A percentile compares a stretch with the other conserved stretches of the same genome.
Conservation (phyloP, 2,888 invertebrate genomes). For the Epirrita christyi region DNA sequence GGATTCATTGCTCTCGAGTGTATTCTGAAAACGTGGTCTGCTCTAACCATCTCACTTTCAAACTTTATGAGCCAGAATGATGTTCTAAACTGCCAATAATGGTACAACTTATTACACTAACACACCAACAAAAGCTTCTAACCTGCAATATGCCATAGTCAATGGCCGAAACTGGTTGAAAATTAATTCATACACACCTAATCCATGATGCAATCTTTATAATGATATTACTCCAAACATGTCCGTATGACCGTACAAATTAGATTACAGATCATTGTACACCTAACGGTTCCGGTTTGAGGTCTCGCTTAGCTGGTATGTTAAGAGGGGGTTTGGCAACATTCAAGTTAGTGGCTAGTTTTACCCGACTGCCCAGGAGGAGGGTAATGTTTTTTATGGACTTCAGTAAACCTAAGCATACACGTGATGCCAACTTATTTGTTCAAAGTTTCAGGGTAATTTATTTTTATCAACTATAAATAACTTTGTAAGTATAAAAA, state of each 20-base stretch:
- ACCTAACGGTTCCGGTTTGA: slow-evolving; percentile 28
- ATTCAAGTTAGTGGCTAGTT: not conserved
- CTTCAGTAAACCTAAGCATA: too few species aligned
- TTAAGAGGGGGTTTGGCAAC: too few species aligned
- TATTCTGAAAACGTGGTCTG: not conserved
- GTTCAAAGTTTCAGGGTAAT: not conserved
- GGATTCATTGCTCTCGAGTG: too few species aligned
- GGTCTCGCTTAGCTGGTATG: slow-evolving; percentile 12
- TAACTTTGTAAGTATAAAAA: too few species aligned
- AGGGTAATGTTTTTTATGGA: too few species aligned
- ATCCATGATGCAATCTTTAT: slow-evolving; percentile 34
- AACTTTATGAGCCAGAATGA: slow-evolving; percentile 23
- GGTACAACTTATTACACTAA: not conserved
- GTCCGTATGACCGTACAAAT: slow-evolving; percentile 26
- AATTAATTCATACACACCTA: slow-evolving; percentile 34
- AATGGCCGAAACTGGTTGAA: slow-evolving; percentile 30
- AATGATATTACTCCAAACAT: slow-evolving; percentile 21
- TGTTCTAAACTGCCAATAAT: slow-evolving; percentile 4
- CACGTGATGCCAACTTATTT: too few species aligned
- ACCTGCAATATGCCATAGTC: slow-evolving; percentile 1
- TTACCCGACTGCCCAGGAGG: too few species aligned
- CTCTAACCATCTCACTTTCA: slow-evolving; percentile 13
- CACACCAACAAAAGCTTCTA: not conserved
- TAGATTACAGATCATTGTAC: slow-evolving; percentile 16
- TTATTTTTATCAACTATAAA: too few species aligned